Percentiles rank a stretch among this genome's conserved stretches.
These are phyloP conservation scores for Neria commutata DNA, from an alignment of 2,888 invertebrate species.

Conservation along the genomic window DNA sequence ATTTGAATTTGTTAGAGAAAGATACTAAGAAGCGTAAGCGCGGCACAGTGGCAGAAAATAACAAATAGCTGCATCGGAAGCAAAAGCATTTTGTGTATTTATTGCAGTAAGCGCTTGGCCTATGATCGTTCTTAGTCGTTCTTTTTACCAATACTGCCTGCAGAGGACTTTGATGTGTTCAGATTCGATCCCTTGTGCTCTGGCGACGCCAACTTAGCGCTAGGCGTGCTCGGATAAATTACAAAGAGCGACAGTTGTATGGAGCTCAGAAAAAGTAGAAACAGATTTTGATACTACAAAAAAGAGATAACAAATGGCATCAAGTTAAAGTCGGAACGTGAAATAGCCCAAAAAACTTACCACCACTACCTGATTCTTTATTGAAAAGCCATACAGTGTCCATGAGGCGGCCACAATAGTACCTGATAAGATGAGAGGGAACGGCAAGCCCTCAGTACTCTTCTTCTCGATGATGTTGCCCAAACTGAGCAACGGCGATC, in stretches of 20 bases:
- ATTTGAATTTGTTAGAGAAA: neutral
- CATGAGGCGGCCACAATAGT: slow-evolving; percentile 68
- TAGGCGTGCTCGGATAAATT: slow-evolving; percentile 69
- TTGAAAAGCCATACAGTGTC: slow-evolving; percentile 57
- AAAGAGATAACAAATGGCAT: slow-evolving; percentile 18
- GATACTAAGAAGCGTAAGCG: neutral
- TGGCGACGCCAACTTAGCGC: slow-evolving; percentile 11
- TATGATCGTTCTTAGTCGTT: slow-evolving; percentile 26
- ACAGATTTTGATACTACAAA: slow-evolving; percentile 75
- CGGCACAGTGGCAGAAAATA: too few relatives aligned
- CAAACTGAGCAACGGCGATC: slow-evolving; percentile 73
- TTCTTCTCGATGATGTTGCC: slow-evolving; percentile 78
- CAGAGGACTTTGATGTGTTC: slow-evolving; percentile 17
- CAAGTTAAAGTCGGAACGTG: neutral
- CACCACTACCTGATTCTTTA: slow-evolving; percentile 51
- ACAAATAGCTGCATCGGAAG: too few relatives aligned
- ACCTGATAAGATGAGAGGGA: slow-evolving; percentile 84
- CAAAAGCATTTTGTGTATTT: neutral
- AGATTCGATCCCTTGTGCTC: too few relatives aligned
- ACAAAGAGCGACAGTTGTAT: slow-evolving; percentile 73
- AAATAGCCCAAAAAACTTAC: slow-evolving; percentile 39
- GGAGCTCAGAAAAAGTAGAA: slow-evolving; percentile 68
- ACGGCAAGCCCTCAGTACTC: slow-evolving; percentile 85
- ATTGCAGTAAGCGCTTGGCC: neutral
- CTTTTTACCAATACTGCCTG: slow-evolving; percentile 45